Evolutionary conservation across 2,888 invertebrate species (phyloP).

Genomic region (Watsonalla cultraria): DNA sequence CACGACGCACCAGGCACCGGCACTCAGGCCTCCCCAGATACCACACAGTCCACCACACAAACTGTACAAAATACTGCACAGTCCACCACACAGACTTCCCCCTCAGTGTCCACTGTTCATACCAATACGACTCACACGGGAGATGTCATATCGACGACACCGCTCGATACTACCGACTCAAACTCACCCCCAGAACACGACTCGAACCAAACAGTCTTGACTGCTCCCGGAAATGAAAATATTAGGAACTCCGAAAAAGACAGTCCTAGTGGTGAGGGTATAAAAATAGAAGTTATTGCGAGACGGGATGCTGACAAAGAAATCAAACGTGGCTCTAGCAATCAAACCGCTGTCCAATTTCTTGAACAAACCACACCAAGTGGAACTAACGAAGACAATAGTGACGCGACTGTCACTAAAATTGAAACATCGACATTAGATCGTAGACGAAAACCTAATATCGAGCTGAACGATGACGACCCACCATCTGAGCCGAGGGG

Average conservation of each 20-base stretch:
- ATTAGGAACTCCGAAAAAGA: slow-evolving; percentile 34
- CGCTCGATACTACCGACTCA: slow-evolving; percentile 44
- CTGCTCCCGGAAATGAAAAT: slow-evolving; percentile 17
- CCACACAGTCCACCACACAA: slow-evolving; percentile 69
- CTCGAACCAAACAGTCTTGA: slow-evolving; percentile 29
- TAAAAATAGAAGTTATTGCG: slow-evolving; percentile 61
- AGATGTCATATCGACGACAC: slow-evolving; percentile 45
- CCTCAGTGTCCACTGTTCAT: slow-evolving; percentile 67
- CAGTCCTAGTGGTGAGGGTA: slow-evolving; percentile 28
- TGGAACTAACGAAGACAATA: slow-evolving; percentile 24
- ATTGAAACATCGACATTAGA: slow-evolving; percentile 51
- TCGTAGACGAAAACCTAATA: slow-evolving; percentile 53
- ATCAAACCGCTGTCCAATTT: slow-evolving; percentile 27
- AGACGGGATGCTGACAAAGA: slow-evolving; percentile 43
- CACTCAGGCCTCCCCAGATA: slow-evolving; percentile 65
- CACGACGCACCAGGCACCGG: slow-evolving; percentile 67
- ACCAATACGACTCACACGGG: slow-evolving; percentile 68
- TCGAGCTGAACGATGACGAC: slow-evolving; percentile 28
- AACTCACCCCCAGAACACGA: slow-evolving; percentile 36
- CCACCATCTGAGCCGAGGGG: slow-evolving; percentile 28
- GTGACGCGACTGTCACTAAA: slow-evolving; percentile 23
- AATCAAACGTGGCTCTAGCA: slow-evolving; percentile 29
- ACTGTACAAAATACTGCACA: slow-evolving; percentile 70
- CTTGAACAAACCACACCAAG: slow-evolving; percentile 26
- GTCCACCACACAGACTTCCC: slow-evolving; percentile 71